phyloP scores from a whole-genome alignment of 1,140 invertebrate species.

The Pemphigus obesinymphae region DNA sequence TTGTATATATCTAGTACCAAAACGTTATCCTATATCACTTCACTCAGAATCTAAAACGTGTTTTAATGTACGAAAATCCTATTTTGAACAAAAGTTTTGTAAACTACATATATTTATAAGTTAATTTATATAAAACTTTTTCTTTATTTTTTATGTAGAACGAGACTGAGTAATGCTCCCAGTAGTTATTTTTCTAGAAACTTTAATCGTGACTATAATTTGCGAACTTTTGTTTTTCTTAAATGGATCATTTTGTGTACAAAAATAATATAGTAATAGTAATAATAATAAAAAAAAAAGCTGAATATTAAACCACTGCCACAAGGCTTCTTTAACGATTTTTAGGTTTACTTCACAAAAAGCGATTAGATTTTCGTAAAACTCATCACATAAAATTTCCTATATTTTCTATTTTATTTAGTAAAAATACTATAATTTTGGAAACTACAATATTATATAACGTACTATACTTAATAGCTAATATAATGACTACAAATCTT shows the following conservation, averaged over 20 bases:
- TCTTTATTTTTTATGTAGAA: background rate
- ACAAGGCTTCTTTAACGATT: background rate
- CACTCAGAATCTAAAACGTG: background rate
- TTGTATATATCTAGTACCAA: no score
- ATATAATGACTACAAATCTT: no score
- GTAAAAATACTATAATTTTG: no score
- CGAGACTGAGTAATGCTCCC: background rate
- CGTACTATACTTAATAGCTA: no score
- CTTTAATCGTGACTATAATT: background rate
- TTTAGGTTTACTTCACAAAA: background rate
- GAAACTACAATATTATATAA: no score
- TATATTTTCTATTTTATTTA: no score
- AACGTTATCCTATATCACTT: no score
- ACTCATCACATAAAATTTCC: no score
- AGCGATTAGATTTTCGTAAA: background rate
- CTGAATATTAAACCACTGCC: background rate
- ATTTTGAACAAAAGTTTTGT: background rate
- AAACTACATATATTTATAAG: background rate
- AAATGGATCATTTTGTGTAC: background rate
- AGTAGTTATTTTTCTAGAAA: background rate
- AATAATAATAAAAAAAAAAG: background rate
- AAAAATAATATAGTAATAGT: background rate
- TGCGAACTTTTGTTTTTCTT: background rate
- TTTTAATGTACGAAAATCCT: background rate
- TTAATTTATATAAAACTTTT: slow-evolving; percentile 1